Percentiles rank a stretch among this genome's conserved stretches.
phyloP scores from a whole-genome alignment of 1,140 invertebrate genomes.

The Geopemphigus sp. region DNA sequence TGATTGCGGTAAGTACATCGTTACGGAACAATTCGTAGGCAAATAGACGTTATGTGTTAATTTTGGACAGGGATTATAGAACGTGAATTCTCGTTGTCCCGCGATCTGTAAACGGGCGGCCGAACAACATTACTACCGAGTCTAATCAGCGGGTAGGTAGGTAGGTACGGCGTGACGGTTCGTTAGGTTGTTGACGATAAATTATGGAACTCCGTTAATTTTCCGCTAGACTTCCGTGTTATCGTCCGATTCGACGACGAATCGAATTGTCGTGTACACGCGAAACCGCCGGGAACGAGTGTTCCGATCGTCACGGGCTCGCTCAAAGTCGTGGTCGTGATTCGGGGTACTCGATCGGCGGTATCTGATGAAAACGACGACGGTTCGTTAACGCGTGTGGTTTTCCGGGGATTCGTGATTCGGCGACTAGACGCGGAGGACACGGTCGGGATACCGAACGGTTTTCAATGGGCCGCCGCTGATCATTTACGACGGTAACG shows the following conservation, averaged over 20 bases:
- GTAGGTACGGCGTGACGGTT: neutral
- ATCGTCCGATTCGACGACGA: neutral
- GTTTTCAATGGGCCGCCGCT: too few relatives aligned
- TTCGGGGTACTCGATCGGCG: too few relatives aligned
- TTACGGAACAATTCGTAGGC: neutral
- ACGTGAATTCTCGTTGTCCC: neutral
- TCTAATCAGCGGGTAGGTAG: neutral
- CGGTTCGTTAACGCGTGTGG: too few relatives aligned
- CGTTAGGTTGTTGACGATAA: neutral
- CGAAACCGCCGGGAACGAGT: too few relatives aligned
- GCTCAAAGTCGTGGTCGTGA: too few relatives aligned
- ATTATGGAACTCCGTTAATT: constrained; percentile 1
- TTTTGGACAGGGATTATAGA: neutral
- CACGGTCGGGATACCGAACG: neutral
- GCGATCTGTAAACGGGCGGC: too few relatives aligned
- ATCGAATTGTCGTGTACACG: neutral
- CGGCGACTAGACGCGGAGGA: too few relatives aligned
- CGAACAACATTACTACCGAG: neutral
- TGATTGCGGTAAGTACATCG: neutral
- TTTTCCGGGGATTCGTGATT: too few relatives aligned
- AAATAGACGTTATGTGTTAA: neutral
- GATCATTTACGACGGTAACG: neutral
- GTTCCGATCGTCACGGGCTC: too few relatives aligned
- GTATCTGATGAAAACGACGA: too few relatives aligned
- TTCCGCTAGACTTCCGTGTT: neutral